These are phyloP conservation scores for Eulithis testata DNA, from an alignment of 2,888 invertebrate genomes.

Conservation along the genomic window DNA sequence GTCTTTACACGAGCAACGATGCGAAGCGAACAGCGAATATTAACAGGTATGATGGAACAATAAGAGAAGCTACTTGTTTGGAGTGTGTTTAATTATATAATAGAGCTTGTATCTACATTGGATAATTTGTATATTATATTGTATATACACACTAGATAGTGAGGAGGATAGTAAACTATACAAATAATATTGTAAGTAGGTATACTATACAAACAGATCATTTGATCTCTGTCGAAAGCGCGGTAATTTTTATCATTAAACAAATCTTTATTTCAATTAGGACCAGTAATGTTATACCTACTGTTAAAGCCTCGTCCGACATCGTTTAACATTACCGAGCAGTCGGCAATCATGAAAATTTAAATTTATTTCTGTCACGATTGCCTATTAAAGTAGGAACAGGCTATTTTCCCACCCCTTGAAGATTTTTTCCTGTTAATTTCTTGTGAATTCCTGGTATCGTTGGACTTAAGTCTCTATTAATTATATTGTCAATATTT, in stretches of 20 bases:
- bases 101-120: not conserved
- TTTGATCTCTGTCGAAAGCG: too few species aligned
- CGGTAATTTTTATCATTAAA: too few species aligned
- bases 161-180: too few species aligned
- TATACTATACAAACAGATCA: too few species aligned
- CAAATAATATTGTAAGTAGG: too few species aligned
- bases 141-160: too few species aligned
- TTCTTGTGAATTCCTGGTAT: constrained; percentile 29
- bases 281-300: constrained; percentile 6
- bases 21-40: not conserved
- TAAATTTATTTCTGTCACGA: constrained; percentile 47
- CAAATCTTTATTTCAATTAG: constrained; percentile 3
- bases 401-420: constrained; percentile 32
- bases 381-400: constrained; percentile 40
- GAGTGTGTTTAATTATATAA: too few species aligned
- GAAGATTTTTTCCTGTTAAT: constrained; percentile 49
- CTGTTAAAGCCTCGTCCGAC: constrained; percentile 16
- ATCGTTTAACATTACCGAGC: constrained; percentile 42
- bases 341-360: constrained; percentile 47
- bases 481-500: not conserved
- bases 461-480: not conserved
- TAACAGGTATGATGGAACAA: not conserved
- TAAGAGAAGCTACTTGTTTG: not conserved
- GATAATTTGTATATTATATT: too few species aligned
- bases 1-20: not conserved